Evolutionary conservation across 2,113 vertebrate genomes (phyloP).

Genomic region (Herpailurus yagouaroundi): DNA sequence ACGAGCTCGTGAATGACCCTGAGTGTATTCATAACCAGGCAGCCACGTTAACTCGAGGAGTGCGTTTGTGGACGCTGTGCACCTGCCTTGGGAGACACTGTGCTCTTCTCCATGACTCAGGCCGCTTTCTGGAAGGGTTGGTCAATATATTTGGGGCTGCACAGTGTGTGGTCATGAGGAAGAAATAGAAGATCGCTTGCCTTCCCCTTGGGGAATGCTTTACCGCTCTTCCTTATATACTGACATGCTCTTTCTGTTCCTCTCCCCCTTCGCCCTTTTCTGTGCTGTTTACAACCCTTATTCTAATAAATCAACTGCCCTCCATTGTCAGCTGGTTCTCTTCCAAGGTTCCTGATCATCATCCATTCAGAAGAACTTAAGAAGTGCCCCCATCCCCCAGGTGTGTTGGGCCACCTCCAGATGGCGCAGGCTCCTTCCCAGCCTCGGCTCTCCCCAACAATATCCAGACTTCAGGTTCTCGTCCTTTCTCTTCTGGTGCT

Average conservation of each 20-base stretch:
- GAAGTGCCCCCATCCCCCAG: too few relatives aligned
- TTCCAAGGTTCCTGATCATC: not conserved
- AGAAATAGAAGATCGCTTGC: not conserved
- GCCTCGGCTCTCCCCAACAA: not conserved
- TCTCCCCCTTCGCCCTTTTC: not conserved
- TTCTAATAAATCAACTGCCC: not conserved
- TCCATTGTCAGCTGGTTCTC: not conserved
- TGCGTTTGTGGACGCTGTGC: too few relatives aligned
- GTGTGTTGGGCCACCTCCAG: not conserved
- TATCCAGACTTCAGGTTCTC: not conserved
- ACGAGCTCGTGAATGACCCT: not conserved
- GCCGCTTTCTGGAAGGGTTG: too few relatives aligned
- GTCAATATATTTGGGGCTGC: not conserved
- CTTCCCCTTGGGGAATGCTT: not conserved
- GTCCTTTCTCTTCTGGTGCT: not conserved
- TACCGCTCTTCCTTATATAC: not conserved
- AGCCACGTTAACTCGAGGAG: not conserved
- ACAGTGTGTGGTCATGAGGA: not conserved
- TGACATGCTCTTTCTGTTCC: not conserved
- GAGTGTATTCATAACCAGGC: not conserved
- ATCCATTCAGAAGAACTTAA: not conserved
- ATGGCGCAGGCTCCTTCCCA: not conserved
- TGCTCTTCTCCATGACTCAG: not conserved
- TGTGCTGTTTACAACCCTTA: not conserved
- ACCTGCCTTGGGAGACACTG: not conserved